These are phyloP conservation scores for Nycticryphes semicollaris DNA, from an alignment of 2,113 vertebrate species.

Conservation along the genomic window DNA sequence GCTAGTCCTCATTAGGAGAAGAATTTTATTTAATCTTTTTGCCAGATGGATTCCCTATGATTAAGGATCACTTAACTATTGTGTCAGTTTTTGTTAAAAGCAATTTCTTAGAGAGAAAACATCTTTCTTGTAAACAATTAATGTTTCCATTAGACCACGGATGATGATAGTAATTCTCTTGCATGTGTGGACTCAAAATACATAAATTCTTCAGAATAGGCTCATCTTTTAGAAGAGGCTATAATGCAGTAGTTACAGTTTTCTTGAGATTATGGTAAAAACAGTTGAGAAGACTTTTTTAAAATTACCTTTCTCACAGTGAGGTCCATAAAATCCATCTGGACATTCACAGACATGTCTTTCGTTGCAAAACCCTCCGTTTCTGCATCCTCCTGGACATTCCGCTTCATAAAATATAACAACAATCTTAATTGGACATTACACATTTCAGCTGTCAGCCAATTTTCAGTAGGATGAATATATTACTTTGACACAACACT, in stretches of 20 bases:
- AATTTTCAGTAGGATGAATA: background rate
- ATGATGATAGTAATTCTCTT: background rate
- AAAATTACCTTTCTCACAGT: conserved; percentile 89
- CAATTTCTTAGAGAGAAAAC: background rate
- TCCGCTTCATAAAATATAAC: conserved; percentile 77
- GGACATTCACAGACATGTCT: conserved; percentile 87
- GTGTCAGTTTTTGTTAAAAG: background rate
- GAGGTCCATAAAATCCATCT: conserved; percentile 87
- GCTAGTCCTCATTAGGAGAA: conserved; percentile 42
- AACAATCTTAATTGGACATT: background rate
- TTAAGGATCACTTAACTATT: background rate
- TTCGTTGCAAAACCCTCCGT: conserved; percentile 86
- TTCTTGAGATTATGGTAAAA: background rate
- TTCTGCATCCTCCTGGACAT: conserved; percentile 88
- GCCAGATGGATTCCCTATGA: conserved; percentile 13
- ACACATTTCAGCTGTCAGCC: background rate
- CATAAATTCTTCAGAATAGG: background rate
- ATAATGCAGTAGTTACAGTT: background rate
- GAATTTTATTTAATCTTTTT: conserved; percentile 32
- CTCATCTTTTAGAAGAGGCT: background rate
- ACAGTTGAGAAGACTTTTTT: background rate
- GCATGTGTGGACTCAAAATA: background rate
- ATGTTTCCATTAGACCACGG: background rate
- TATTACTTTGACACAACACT: background rate
- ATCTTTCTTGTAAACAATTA: background rate